A percentile compares a stretch with the other conserved stretches of the same genome.
phyloP scores from a whole-genome alignment of 2,797 vertebrate species.

The Echiichthys vipera region DNA sequence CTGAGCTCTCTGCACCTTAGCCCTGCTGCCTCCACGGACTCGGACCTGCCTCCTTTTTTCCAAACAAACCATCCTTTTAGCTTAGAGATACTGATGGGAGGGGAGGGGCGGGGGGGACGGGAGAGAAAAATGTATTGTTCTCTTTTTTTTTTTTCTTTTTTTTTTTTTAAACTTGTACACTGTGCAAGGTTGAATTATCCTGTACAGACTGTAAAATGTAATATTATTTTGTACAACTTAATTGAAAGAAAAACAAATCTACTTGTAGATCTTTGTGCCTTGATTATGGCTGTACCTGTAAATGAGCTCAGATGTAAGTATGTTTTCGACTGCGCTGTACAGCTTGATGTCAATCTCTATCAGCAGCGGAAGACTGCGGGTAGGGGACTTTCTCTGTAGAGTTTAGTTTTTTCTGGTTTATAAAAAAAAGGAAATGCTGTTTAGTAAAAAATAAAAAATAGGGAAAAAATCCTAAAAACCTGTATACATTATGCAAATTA shows the following conservation, averaged over 20 bases:
- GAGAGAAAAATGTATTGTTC: slow-evolving; percentile 80
- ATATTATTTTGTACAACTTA: slow-evolving; percentile 99
- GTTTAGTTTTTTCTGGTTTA: slow-evolving; percentile 93
- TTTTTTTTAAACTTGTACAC: slow-evolving; percentile 92
- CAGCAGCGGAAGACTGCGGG: slow-evolving; percentile 89
- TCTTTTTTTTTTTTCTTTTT: slow-evolving; percentile 67
- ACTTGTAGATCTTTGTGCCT: slow-evolving; percentile 94
- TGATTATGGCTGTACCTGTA: slow-evolving; percentile 94
- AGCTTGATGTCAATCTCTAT: slow-evolving; percentile 94
- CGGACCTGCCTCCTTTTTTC: slow-evolving; percentile 84
- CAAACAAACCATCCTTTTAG: slow-evolving; percentile 86
- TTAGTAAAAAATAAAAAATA: slow-evolving; percentile 88
- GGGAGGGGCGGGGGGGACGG: slow-evolving; percentile 31
- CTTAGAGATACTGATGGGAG: slow-evolving; percentile 80
- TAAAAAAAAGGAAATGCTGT: slow-evolving; percentile 91
- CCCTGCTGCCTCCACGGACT: slow-evolving; percentile 86
- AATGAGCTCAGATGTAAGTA: slow-evolving; percentile 94
- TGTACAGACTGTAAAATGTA: slow-evolving; percentile 98
- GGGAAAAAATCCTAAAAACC: slow-evolving; percentile 84
- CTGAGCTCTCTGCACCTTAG: slow-evolving; percentile 84
- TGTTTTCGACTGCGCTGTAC: slow-evolving; percentile 96
- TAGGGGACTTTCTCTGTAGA: slow-evolving; percentile 91
- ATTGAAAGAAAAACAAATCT: slow-evolving; percentile 92
- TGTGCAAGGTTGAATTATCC: slow-evolving; percentile 95
- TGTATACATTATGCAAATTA: slow-evolving; percentile 96